Percentiles rank a stretch among this genome's conserved stretches.
phyloP scores from a whole-genome alignment of 2,888 invertebrate genomes.

The Rhorus exstirpatorius region DNA sequence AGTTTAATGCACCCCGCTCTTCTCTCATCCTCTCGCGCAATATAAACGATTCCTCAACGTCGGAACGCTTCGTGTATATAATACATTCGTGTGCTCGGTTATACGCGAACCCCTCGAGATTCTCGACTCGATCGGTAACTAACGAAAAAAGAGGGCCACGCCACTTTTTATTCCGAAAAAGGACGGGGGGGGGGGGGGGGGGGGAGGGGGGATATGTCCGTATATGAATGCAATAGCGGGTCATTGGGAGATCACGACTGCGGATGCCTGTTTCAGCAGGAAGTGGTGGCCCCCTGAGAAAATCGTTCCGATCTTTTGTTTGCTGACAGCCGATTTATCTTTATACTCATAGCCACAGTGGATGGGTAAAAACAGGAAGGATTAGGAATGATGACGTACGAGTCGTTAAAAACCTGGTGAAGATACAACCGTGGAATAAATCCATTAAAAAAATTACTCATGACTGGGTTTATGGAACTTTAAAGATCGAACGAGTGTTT shows the following conservation, averaged over 20 bases:
- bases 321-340: background rate
- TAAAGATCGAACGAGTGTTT: too few species aligned
- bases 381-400: background rate
- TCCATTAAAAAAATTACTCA: too few species aligned
- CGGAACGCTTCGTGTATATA: conserved; percentile 5
- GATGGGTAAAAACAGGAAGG: background rate
- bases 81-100: background rate
- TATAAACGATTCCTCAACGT: conserved; percentile 46
- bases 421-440: too few species aligned
- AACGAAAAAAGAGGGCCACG: conserved; percentile 58
- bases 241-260: conserved; percentile 45
- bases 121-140: conserved; percentile 57
- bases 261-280: conserved; percentile 41
- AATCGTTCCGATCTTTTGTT: conserved; percentile 8
- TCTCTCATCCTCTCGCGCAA: conserved; percentile 22
- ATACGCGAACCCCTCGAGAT: conserved; percentile 34
- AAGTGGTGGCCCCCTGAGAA: conserved; percentile 43
- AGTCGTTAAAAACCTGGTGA: too few species aligned
- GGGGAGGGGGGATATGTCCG: conserved; percentile 10
- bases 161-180: conserved; percentile 64
- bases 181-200: too few species aligned
- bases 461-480: too few species aligned
- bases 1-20: conserved; percentile 47
- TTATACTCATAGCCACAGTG: background rate
- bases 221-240: conserved; percentile 53